These are phyloP conservation scores for Otolemur garnettii DNA, from an alignment of 2,113 vertebrate species.

Conservation along the genomic window DNA sequence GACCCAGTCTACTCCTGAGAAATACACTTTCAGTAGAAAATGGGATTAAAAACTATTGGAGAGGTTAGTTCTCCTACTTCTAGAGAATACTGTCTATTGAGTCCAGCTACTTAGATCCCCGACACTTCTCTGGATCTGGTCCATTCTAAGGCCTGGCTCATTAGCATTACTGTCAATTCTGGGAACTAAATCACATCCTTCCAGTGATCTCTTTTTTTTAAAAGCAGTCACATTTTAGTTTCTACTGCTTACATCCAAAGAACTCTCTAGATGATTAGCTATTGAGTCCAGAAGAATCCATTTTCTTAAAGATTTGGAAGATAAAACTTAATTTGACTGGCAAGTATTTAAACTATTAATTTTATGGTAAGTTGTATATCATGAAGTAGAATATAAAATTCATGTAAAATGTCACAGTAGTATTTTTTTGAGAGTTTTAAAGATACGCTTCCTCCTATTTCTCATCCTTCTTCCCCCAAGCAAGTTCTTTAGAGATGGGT, in stretches of 20 bases:
- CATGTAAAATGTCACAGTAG: not conserved
- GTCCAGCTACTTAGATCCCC: not conserved
- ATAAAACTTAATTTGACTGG: conserved; percentile 43
- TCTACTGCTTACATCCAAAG: conserved; percentile 45
- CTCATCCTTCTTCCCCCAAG: not conserved
- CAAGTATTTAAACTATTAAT: conserved; percentile 48
- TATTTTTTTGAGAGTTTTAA: conserved; percentile 50
- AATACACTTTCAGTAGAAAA: not conserved
- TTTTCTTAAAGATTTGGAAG: conserved; percentile 1
- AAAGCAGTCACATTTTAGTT: not conserved
- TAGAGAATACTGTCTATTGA: not conserved
- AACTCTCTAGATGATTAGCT: not conserved
- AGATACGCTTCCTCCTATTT: not conserved
- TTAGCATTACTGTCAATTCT: not conserved
- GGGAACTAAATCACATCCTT: not conserved
- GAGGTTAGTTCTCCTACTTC: not conserved
- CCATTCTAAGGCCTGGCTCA: not conserved
- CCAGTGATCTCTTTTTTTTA: not conserved
- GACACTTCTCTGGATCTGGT: not conserved
- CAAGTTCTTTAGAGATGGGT: not conserved
- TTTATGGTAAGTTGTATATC: not conserved
- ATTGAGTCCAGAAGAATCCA: conserved; percentile 21
- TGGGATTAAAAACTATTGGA: not conserved
- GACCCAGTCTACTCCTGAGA: not conserved
- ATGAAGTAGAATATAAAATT: not conserved